Percentiles rank a stretch among this genome's conserved stretches.
Evolutionary conservation across 2,888 invertebrate species (phyloP).

Genomic region (Hirtodrosophila confusa): DNA sequence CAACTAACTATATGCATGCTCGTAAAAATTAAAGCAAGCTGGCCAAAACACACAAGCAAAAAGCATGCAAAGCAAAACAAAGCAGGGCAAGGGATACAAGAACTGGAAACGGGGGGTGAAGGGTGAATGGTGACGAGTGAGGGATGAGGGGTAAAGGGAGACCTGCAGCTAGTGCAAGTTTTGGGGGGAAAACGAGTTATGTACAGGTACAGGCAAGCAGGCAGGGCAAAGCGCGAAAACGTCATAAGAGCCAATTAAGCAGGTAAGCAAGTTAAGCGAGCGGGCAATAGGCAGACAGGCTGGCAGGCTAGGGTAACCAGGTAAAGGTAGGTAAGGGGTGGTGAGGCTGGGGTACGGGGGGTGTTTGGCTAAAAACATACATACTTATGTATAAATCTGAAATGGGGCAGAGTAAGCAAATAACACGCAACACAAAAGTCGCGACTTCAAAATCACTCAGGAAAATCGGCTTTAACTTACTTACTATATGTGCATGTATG

Average conservation of each 20-base stretch:
- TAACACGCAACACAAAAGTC: slow-evolving; percentile 63
- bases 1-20: slow-evolving; percentile 59
- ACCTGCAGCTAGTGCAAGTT: slow-evolving; percentile 51
- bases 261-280: slow-evolving; percentile 69
- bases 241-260: slow-evolving; percentile 80
- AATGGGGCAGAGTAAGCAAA: slow-evolving; percentile 52
- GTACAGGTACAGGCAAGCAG: slow-evolving; percentile 40
- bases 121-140: background rate
- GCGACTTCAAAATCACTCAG: slow-evolving; percentile 51
- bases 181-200: slow-evolving; percentile 62
- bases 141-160: slow-evolving; percentile 2
- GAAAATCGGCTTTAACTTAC: slow-evolving; percentile 63
- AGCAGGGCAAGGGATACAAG: slow-evolving; percentile 17
- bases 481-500: slow-evolving; percentile 10
- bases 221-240: slow-evolving; percentile 67
- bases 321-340: slow-evolving; percentile 1
- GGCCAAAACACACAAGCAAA: slow-evolving; percentile 39
- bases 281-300: slow-evolving; percentile 36
- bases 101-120: background rate
- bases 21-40: slow-evolving; percentile 42
- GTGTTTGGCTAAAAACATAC: slow-evolving; percentile 41
- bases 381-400: slow-evolving; percentile 22
- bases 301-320: slow-evolving; percentile 40
- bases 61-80: slow-evolving; percentile 62
- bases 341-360: slow-evolving; percentile 61